Evolutionary conservation across 92 coral and sea anemone genomes (phyloP).

Genomic region (Diadumene lineata): DNA sequence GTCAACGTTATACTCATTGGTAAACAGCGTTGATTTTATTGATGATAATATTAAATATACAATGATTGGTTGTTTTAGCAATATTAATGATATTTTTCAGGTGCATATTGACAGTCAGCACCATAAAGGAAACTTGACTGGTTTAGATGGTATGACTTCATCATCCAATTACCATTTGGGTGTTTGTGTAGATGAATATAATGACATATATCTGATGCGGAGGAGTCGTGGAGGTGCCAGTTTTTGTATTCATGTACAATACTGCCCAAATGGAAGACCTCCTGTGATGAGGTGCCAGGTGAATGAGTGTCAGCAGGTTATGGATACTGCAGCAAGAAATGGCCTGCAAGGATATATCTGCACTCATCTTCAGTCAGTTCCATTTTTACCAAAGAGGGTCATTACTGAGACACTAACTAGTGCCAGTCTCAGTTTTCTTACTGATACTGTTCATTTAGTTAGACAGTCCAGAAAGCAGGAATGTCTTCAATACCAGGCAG

Average conservation of each 20-base stretch:
- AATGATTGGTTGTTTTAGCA: no score
- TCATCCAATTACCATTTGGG: slow-evolving; percentile 34
- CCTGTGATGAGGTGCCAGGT: slow-evolving; percentile 31
- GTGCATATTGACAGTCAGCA: slow-evolving; percentile 33
- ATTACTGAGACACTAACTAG: slow-evolving; percentile 2
- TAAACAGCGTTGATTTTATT: not conserved
- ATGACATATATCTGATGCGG: slow-evolving; percentile 31
- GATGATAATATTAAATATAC: not conserved
- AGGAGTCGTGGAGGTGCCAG: slow-evolving; percentile 30
- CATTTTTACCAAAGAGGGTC: slow-evolving; percentile 18
- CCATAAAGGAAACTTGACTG: not conserved
- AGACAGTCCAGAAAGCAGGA: slow-evolving; percentile 4
- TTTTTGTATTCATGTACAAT: slow-evolving; percentile 44
- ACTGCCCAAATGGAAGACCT: slow-evolving; percentile 33
- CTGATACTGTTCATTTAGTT: slow-evolving; percentile 17
- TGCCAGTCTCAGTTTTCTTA: slow-evolving; percentile 14
- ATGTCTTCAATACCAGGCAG: not conserved
- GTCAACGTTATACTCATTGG: not conserved
- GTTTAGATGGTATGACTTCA: slow-evolving; percentile 2
- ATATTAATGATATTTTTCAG: no score
- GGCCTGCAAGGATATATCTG: no score
- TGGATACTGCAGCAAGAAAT: no score
- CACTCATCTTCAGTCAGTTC: no score
- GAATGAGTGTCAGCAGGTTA: no score
- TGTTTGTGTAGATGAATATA: slow-evolving; percentile 36